A percentile compares a stretch with the other conserved stretches of the same genome.
These are phyloP conservation scores for Brachionus sp. DNA, from an alignment of 1,140 invertebrate genomes.

Conservation along the genomic window DNA sequence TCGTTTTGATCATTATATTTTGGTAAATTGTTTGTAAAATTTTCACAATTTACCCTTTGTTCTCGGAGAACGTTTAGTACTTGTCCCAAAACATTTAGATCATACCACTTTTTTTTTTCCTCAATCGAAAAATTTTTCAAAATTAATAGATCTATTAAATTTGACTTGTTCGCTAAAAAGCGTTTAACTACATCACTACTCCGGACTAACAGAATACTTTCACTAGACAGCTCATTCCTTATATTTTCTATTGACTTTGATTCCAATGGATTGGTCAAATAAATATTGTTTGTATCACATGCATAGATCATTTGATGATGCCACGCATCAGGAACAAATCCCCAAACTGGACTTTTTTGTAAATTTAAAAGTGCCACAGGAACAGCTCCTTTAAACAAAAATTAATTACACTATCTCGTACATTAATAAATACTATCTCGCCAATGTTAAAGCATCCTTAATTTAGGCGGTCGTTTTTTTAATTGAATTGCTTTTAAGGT, in stretches of 20 bases:
- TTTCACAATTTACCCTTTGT: not conserved
- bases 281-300: conserved; percentile 66
- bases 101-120: conserved; percentile 35
- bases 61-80: conserved; percentile 6
- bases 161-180: conserved; percentile 55
- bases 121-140: conserved; percentile 1
- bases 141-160: conserved; percentile 15
- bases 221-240: conserved; percentile 66
- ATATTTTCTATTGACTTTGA: conserved; percentile 65
- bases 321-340: conserved; percentile 70
- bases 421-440: too few relatives aligned
- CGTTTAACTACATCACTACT: conserved; percentile 68
- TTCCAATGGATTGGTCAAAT: conserved; percentile 73
- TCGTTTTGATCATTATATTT: not conserved
- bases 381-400: conserved; percentile 72
- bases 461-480: too few relatives aligned
- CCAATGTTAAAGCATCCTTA: too few relatives aligned
- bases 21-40: not conserved
- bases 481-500: too few relatives aligned
- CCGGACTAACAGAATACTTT: conserved; percentile 67
- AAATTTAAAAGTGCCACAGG: conserved; percentile 74
- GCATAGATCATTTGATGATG: conserved; percentile 82
- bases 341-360: conserved; percentile 65
- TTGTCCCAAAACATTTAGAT: conserved; percentile 19
- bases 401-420: too few relatives aligned